Evolutionary conservation across 2,888 invertebrate species (phyloP).

Genomic region (Leptogaster cylindrica): DNA sequence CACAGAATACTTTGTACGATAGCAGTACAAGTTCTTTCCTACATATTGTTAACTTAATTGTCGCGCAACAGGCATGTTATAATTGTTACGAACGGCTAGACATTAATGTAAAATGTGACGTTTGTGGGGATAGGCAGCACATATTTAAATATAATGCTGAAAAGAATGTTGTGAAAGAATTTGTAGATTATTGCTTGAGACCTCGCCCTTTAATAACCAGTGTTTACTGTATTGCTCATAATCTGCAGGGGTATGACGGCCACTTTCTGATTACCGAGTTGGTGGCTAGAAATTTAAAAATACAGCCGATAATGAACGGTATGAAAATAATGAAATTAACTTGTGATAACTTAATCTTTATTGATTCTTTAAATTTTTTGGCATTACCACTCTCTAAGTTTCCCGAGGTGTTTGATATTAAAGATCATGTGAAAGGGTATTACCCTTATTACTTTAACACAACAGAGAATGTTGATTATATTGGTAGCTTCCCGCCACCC

Average conservation of each 20-base stretch:
- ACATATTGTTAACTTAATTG: background rate
- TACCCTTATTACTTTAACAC: conserved; percentile 10
- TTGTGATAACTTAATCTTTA: conserved; percentile 8
- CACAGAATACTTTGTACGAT: background rate
- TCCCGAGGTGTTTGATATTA: conserved; percentile 12
- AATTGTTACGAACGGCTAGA: background rate
- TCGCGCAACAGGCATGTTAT: background rate
- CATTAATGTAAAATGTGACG: background rate
- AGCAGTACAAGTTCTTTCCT: background rate
- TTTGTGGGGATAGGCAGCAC: background rate
- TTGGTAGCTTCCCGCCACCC: background rate
- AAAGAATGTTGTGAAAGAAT: background rate
- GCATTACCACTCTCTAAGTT: too few relatives aligned
- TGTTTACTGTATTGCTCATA: conserved; percentile 5
- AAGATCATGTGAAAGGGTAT: conserved; percentile 11
- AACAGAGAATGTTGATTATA: conserved; percentile 4
- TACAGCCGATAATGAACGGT: conserved; percentile 2
- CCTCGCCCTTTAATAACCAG: background rate
- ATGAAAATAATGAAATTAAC: too few relatives aligned
- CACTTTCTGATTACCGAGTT: conserved; percentile 9
- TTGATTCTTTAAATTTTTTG: conserved; percentile 19
- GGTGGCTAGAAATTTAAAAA: conserved; percentile 8
- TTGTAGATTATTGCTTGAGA: background rate
- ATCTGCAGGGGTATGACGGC: background rate
- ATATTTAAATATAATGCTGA: background rate